A percentile compares a stretch with the other conserved stretches of the same genome.
phyloP scores from a whole-genome alignment of 2,113 vertebrate species.

The Piprites chloris region DNA sequence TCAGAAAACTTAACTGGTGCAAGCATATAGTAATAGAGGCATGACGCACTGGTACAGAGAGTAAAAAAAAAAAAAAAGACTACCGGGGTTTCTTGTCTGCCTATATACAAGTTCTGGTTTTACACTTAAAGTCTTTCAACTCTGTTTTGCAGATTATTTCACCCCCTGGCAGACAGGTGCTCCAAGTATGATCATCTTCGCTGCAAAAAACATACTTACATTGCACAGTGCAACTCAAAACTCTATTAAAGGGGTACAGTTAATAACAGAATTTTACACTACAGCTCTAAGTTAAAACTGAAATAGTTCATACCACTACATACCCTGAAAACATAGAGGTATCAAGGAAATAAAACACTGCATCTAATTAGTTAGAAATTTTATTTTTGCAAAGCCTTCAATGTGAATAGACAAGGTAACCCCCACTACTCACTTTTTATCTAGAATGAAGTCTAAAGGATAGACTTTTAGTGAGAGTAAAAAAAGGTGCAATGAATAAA shows the following conservation, averaged over 20 bases:
- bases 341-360: neutral
- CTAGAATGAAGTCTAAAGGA: neutral
- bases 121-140: neutral
- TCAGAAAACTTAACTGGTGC: neutral
- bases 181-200: neutral
- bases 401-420: neutral
- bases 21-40: neutral
- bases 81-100: accelerated
- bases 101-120: neutral
- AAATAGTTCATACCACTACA: neutral
- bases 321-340: neutral
- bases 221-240: neutral
- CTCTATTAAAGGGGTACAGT: neutral
- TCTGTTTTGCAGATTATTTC: neutral
- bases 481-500: neutral
- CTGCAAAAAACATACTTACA: neutral
- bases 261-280: neutral
- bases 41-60: neutral
- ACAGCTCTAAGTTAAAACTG: neutral
- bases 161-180: neutral
- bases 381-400: neutral
- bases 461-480: neutral
- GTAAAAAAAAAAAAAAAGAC: neutral
- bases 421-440: neutral
- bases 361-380: neutral